Percentiles rank a stretch among this genome's conserved stretches.
These are phyloP conservation scores for Drosophila paramelanica DNA, from an alignment of 2,888 invertebrate species.

Conservation along the genomic window DNA sequence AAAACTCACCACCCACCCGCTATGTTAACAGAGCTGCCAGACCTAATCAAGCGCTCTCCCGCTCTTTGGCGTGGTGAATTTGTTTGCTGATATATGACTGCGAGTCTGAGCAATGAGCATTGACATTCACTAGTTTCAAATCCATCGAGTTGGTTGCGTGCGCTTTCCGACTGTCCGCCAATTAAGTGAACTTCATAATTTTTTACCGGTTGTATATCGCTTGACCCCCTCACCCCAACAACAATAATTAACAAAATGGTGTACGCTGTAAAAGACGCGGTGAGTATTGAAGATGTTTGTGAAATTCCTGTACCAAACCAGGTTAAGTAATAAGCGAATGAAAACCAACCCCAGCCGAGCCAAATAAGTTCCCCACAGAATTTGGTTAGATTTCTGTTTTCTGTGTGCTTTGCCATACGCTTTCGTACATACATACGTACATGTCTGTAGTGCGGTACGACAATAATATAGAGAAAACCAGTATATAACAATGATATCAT, in stretches of 20 bases:
- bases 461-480: conserved; percentile 46
- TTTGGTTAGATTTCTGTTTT: conserved; percentile 6
- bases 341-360: conserved; percentile 18
- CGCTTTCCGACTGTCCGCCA: conserved; percentile 35
- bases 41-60: conserved; percentile 1
- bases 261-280: conserved; percentile 80
- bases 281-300: conserved; percentile 56
- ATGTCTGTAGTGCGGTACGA: not conserved
- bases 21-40: conserved; percentile 16
- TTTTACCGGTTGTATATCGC: conserved; percentile 55
- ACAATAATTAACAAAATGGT: conserved; percentile 75
- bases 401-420: conserved; percentile 47
- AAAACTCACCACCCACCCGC: conserved; percentile 11
- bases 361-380: conserved; percentile 9
- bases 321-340: conserved; percentile 47
- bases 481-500: conserved; percentile 63
- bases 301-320: conserved; percentile 11
- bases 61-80: conserved; percentile 28
- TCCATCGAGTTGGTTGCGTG: conserved; percentile 56
- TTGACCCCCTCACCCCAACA: conserved; percentile 18
- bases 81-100: conserved; percentile 9
- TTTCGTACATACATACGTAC: conserved; percentile 11
- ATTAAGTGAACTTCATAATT: conserved; percentile 51
- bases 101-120: conserved; percentile 29
- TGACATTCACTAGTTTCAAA: conserved; percentile 59